These are phyloP conservation scores for Lumbricus terrestris DNA, from an alignment of 2,888 invertebrate genomes.

Conservation along the genomic window DNA sequence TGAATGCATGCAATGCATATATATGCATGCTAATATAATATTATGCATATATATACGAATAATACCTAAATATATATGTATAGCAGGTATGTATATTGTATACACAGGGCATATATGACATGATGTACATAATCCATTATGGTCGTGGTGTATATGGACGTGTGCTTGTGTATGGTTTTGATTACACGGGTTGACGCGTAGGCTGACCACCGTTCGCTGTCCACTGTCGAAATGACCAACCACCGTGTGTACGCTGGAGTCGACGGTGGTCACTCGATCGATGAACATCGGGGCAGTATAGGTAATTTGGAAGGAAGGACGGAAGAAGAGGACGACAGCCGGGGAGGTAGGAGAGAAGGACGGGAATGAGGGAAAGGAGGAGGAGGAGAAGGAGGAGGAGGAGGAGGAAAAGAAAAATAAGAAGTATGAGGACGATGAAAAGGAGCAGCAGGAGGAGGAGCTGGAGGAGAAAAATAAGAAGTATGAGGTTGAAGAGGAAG, in stretches of 20 bases:
- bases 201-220: conserved; percentile 3
- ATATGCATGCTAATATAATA: too few relatives aligned
- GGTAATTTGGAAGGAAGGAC: conserved; percentile 3
- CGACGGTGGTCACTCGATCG: neutral
- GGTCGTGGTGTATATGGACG: neutral
- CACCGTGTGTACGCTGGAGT: neutral
- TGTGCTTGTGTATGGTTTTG: neutral
- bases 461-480: neutral
- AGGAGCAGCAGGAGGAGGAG: neutral
- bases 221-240: neutral
- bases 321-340: neutral
- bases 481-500: neutral
- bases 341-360: neutral
- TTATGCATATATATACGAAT: too few relatives aligned
- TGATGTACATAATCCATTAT: neutral
- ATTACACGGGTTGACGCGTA: neutral
- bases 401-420: neutral
- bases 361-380: neutral
- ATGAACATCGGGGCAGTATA: neutral
- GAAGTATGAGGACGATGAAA: too few relatives aligned
- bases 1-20: too few relatives aligned
- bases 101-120: too few relatives aligned
- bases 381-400: neutral
- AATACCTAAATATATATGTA: neutral
- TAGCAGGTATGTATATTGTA: neutral